Percentiles rank a stretch among this genome's conserved stretches.
These are phyloP conservation scores for Scomber colias DNA, from an alignment of 2,113 vertebrate genomes.

Conservation along the genomic window DNA sequence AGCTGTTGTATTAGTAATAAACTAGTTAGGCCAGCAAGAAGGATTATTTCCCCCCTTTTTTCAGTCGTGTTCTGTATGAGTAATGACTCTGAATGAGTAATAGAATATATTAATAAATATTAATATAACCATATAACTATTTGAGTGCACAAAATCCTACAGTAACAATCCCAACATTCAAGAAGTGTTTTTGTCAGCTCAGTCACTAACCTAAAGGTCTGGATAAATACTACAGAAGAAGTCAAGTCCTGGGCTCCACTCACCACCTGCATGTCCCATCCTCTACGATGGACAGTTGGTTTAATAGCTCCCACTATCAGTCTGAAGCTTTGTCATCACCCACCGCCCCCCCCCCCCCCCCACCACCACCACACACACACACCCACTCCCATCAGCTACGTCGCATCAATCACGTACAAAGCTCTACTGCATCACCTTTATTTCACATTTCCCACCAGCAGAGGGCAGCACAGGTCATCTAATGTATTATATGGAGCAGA, in stretches of 20 bases:
- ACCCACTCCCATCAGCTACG: background rate
- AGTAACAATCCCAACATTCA: too few species aligned
- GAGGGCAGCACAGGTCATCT: slow-evolving; percentile 8
- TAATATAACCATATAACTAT: too few species aligned
- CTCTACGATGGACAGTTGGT: slow-evolving; percentile 31
- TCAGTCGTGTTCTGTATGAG: too few species aligned
- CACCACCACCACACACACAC: background rate
- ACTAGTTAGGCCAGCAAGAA: too few species aligned
- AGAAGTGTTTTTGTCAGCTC: background rate
- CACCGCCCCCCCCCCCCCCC: too few species aligned
- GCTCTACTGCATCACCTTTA: background rate
- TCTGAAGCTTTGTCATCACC: slow-evolving; percentile 38
- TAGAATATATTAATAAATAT: too few species aligned
- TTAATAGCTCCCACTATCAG: slow-evolving; percentile 46
- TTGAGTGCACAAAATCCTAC: background rate
- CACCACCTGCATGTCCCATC: slow-evolving; percentile 2
- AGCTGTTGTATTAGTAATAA: too few species aligned
- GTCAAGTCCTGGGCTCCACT: background rate
- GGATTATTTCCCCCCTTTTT: too few species aligned
- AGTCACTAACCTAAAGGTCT: background rate
- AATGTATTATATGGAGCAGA: background rate
- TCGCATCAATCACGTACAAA: slow-evolving; percentile 34
- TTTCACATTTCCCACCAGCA: slow-evolving; percentile 40
- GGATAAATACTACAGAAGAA: slow-evolving; percentile 5
- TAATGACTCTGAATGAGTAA: too few species aligned